These are phyloP conservation scores for Rotaria socialis DNA, from an alignment of 2,888 invertebrate species.

Conservation along the genomic window DNA sequence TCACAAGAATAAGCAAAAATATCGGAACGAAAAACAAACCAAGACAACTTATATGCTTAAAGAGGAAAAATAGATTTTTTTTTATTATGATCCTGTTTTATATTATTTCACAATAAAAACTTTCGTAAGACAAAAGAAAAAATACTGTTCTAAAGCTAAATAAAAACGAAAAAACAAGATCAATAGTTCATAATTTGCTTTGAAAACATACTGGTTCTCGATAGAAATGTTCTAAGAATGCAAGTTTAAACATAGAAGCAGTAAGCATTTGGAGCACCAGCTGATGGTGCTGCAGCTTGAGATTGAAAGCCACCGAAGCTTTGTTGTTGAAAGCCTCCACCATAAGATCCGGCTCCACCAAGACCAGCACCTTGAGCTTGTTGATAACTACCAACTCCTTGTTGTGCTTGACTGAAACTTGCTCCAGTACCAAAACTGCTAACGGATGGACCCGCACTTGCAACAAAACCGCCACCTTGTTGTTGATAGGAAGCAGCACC, in stretches of 20 bases:
- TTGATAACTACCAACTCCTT: too few relatives aligned
- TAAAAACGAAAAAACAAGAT: not conserved
- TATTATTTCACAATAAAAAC: not conserved
- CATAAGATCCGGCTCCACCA: not conserved
- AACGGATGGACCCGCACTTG: not conserved
- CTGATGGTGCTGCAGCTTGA: not conserved
- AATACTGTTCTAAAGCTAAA: not conserved
- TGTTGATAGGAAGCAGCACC: too few relatives aligned
- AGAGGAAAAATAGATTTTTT: too few relatives aligned
- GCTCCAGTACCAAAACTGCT: not conserved
- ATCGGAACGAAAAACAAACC: not conserved
- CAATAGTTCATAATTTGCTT: not conserved
- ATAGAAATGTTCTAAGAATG: too few relatives aligned
- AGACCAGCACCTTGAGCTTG: not conserved
- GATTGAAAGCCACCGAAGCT: not conserved
- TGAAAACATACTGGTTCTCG: too few relatives aligned
- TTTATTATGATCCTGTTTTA: not conserved
- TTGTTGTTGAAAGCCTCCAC: not conserved
- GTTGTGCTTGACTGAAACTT: too few relatives aligned
- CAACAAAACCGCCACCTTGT: not conserved
- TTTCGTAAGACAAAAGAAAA: not conserved
- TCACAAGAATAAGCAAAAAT: not conserved
- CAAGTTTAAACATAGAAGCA: not conserved
- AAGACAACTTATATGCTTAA: not conserved
- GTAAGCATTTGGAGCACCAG: not conserved